phyloP scores from a whole-genome alignment of 2,888 invertebrate species.

The Diaprepes abbreviatus region DNA sequence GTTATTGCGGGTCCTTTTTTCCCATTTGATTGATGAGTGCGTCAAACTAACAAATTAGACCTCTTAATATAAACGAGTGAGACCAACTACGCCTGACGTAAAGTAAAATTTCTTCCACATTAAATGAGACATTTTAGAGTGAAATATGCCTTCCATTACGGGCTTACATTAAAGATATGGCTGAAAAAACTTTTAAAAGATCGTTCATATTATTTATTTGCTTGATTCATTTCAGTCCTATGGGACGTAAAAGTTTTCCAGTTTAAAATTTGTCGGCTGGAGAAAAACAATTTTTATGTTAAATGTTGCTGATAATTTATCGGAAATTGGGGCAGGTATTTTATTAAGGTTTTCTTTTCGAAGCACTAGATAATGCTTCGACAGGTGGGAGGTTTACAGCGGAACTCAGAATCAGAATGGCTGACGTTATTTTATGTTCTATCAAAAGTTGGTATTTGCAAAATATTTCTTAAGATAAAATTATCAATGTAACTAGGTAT shows the following conservation, averaged over 20 bases:
- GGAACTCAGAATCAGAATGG: too few relatives aligned
- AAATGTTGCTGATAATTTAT: constrained; percentile 42
- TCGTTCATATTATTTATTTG: constrained; percentile 65
- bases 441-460: too few relatives aligned
- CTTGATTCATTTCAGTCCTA: constrained; percentile 54
- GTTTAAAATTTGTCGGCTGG: constrained; percentile 57
- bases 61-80: constrained; percentile 15
- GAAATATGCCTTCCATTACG: constrained; percentile 67
- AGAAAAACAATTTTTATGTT: constrained; percentile 42
- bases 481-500: too few relatives aligned
- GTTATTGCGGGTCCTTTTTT: too few relatives aligned
- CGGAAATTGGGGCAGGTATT: constrained; percentile 13
- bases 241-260: constrained; percentile 59
- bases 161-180: constrained; percentile 66
- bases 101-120: constrained; percentile 57
- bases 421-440: too few relatives aligned
- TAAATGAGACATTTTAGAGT: constrained; percentile 63
- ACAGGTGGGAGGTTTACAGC: too few relatives aligned
- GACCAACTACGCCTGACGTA: constrained; percentile 33
- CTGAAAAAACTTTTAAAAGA: constrained; percentile 65
- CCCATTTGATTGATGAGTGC: constrained; percentile 5
- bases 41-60: constrained; percentile 12
- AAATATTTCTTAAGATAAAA: too few relatives aligned
- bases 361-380: not conserved
- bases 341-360: not conserved